Evolutionary conservation across 2,113 vertebrate species (phyloP).

Genomic region (Scytalopus superciliaris): DNA sequence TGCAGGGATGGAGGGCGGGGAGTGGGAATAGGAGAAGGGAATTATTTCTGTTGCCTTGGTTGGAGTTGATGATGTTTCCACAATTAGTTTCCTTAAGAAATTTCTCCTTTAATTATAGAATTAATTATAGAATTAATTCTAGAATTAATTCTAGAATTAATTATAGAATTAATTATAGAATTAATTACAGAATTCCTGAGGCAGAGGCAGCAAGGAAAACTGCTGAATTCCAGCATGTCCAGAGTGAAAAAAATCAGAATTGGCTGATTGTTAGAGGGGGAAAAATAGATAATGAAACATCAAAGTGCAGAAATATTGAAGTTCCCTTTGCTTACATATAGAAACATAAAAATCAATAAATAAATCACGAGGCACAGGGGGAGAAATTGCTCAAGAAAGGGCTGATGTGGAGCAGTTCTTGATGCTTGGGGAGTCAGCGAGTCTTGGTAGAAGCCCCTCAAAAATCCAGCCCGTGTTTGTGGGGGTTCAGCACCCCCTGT

Average conservation of each 20-base stretch:
- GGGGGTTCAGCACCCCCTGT: too few relatives aligned
- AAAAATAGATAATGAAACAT: not conserved
- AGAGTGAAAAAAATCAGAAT: not conserved
- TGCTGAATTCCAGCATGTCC: not conserved
- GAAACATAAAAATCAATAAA: not conserved
- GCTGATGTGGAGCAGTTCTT: too few relatives aligned
- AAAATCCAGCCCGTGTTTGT: too few relatives aligned
- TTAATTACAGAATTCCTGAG: too few relatives aligned
- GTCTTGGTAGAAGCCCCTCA: too few relatives aligned
- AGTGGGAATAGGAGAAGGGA: not conserved
- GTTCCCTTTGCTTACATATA: not conserved
- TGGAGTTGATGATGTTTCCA: not conserved
- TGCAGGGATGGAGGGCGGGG: not conserved
- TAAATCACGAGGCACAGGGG: not conserved
- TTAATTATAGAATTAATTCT: too few relatives aligned
- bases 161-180: too few relatives aligned
- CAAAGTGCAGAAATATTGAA: not conserved
- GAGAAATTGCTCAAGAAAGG: not conserved
- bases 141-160: too few relatives aligned
- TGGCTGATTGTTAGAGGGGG: not conserved
- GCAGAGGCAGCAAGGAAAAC: not conserved
- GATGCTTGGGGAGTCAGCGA: too few relatives aligned
- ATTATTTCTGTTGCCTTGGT: not conserved
- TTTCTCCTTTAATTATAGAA: too few relatives aligned
- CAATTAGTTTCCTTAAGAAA: not conserved